Base-by-base conservation (phyloP, 2,113 vertebrate genomes). In the Pantherophis guttatus region DNA sequence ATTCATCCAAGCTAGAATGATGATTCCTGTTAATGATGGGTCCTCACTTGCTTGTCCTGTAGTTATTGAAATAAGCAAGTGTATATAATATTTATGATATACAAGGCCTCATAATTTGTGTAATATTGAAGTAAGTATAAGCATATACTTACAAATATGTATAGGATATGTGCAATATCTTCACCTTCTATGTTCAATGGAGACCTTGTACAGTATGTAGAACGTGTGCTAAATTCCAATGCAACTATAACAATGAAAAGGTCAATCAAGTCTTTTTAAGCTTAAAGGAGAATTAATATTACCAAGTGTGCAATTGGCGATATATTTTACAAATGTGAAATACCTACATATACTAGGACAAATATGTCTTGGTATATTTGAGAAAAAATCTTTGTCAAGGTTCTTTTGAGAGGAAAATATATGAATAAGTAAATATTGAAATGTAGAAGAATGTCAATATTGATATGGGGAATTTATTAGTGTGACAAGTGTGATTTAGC, bases 321-420 rank as follows among this genome's bases (percentile, higher is more conserved):
- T 88, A 3, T 0, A 0, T 91, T 91, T 87, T 91, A 5, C 48
- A 50, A 50, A 50, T 50, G 48, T 50, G 4, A 50, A 50, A 50
- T 50, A 50, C 48, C 48, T 50, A 50, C 48, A 50, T 50, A 50
- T 50, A 7, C 48, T 50, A 50, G 48, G 48, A 54, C 89, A 24
- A 24, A 6, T 0, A 19, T 95, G 89, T 17, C 87, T 87, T 62
- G 62, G 53, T 89, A 92, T 90, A 17, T 87, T 62, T 88, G 39
- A 90, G 93, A 95, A 95, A 95, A 94, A 95, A 88, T 91, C 94
- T 94, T 93, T 94, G 26, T 91, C 92, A 89, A 94, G 26, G 19
- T 3, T 70, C 23, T 92, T 81, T 24, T 5, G 19, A 10, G 39
- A 33, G 21, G 52, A 91, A 95, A 91, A 93, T 39, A 81, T 15